A percentile compares a stretch with the other conserved stretches of the same genome.
Evolutionary conservation across 30 jellyfish, hydroid and myxozoan species (phyloP).

Genomic region (Mastigias papua): DNA sequence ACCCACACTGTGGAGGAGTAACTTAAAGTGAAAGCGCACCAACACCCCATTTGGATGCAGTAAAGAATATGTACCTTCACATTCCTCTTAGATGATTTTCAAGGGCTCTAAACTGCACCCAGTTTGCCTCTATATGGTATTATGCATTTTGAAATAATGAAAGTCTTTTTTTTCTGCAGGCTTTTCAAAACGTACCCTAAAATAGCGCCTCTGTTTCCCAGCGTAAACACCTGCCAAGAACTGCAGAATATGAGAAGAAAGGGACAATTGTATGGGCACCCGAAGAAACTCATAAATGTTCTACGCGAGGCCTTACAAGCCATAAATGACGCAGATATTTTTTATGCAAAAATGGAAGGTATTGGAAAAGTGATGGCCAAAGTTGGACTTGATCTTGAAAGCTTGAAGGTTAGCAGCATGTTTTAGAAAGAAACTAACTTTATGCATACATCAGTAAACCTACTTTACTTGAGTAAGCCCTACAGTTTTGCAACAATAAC

Average conservation of each 20-base stretch:
- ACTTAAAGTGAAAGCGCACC: too few species aligned
- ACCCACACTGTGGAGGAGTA: too few species aligned
- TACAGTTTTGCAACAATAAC: too few species aligned
- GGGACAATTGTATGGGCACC: slow-evolving; percentile 6
- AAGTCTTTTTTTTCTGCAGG: neutral
- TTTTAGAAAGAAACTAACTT: neutral
- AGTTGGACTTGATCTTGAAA: neutral
- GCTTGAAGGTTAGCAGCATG: neutral
- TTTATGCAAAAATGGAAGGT: slow-evolving; percentile 19
- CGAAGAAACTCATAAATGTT: neutral
- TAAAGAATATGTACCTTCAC: too few species aligned
- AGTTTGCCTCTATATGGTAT: too few species aligned
- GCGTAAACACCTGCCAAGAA: neutral
- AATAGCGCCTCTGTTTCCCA: slow-evolving; percentile 4
- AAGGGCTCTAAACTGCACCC: too few species aligned
- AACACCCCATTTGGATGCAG: too few species aligned
- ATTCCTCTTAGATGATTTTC: too few species aligned
- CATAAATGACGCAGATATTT: slow-evolving; percentile 3
- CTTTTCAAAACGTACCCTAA: slow-evolving; percentile 10
- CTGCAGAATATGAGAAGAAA: neutral
- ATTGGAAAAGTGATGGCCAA: slow-evolving; percentile 17
- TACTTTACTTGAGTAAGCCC: too few species aligned
- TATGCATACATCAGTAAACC: neutral
- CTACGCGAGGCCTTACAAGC: slow-evolving; percentile 11
- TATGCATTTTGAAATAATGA: too few species aligned